Base-by-base conservation (phyloP, 2,113 vertebrate species). In the Siphamia tubifer region DNA sequence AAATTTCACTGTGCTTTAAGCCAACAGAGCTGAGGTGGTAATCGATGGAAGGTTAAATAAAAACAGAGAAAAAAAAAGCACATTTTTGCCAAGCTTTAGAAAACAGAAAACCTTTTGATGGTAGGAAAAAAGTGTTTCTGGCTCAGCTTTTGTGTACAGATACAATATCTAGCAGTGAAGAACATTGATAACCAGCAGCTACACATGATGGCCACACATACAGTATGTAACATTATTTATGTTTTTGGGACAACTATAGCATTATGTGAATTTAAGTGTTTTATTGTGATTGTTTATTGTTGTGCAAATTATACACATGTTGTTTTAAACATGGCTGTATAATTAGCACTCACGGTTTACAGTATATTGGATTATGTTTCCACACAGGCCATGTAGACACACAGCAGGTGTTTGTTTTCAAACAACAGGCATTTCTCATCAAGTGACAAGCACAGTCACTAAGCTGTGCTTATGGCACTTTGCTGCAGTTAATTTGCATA, bases 31-130 rank as follows among this genome's bases (percentile, higher is more conserved):
- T 53, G 63, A 85, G 81, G 63, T 64, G 60, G 57, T 48, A 77
- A 90, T 89, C 83, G 67, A 88, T 91, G 49, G 66, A 49, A 88
- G 73, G 65, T 86, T 88, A 82, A 85, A 80, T 61, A 82, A 82
- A 85, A 84, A 68, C 61, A 70, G 62, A 38, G 27, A 9, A 84
- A 69, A 84, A 69, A 68, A 74, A 77, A 71, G 49, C 53, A 28
- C 53, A 28, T 16, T 60, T 70, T 32, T 78, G 56, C 44, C 66
- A 68, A 39, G 38, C 38, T 49, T 32, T 63, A 34, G 42, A 60
- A 83, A 70, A 47, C 54, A 70, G 31, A 44, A 55, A 75, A 9
- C 19, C 15, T 52, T 71, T 83, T 63, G 28, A 49, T 40, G 16
- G 42, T 40, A 38, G 20, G 67, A 58, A 58, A 57, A 51, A 61